phyloP scores from a whole-genome alignment of 2,113 vertebrate species.

The Lophotis ruficrista region DNA sequence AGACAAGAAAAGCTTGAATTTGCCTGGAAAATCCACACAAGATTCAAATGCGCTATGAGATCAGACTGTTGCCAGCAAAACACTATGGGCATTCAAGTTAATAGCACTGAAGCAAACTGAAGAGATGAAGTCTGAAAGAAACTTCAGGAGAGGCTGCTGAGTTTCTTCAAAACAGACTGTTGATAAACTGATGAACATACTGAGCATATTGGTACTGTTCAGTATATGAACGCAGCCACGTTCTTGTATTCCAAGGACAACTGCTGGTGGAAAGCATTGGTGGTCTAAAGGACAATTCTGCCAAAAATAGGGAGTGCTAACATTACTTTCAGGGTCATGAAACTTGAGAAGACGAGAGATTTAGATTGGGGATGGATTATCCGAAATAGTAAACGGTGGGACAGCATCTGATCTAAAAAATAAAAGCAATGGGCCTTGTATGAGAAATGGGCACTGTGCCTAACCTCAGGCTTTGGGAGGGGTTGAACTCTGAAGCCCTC shows the following conservation, averaged over 20 bases:
- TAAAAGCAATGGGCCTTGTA: neutral
- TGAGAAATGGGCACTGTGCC: neutral
- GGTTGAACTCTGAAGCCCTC: neutral
- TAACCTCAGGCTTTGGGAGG: neutral
- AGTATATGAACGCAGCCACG: neutral
- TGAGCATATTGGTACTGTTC: neutral
- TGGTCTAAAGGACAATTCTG: neutral
- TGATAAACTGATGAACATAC: neutral
- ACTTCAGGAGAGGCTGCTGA: neutral
- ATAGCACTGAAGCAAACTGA: neutral
- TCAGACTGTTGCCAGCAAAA: neutral
- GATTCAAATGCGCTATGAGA: neutral
- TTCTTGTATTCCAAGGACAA: neutral
- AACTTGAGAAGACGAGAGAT: neutral
- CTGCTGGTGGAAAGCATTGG: neutral
- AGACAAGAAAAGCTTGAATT: neutral
- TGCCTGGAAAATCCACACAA: neutral
- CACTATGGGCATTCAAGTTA: neutral
- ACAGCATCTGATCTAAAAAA: neutral
- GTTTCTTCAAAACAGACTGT: neutral
- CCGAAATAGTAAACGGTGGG: neutral
- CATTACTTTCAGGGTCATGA: neutral
- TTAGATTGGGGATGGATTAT: neutral
- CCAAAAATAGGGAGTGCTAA: neutral
- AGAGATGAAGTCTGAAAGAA: neutral